Evolutionary conservation across 2,888 invertebrate genomes (phyloP), one percentile per base, ranked within the genome.

Genomic region (Mythimna lalbum): DNA sequence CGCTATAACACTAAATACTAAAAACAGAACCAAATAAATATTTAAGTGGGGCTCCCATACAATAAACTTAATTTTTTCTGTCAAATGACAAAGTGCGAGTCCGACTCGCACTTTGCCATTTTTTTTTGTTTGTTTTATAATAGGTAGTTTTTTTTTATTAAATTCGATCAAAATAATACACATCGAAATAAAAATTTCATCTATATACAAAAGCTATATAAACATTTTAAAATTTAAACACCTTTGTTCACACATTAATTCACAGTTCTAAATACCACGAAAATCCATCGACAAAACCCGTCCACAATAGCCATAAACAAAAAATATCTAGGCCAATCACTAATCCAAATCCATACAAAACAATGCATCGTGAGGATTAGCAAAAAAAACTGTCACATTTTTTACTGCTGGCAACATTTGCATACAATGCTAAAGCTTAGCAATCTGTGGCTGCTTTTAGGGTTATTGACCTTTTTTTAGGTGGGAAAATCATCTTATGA

Each of bases 351-450:
- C 63, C 63, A 82, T 76, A 49, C 78, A 77, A 80, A 85, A 86
- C 87, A 85, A 85, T 84, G 63, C 73, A 76, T 83, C 71, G 78
- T 73, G 55, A 49, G 63, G 73, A 72, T 76, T 69, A 76, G 47
- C 64, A 73, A 74, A 73, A 80, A 81, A 79, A 78, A 77, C 62
- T 76, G 73, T 83, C 71, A 71, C 83, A 79, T 74, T 79, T 82
- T 67, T 82, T 82, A 43, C 12, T 56, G 31, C 72, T 76, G 74
- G 72, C 73, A 63, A 71, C 80, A 90, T 90, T 90, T 81, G 84
- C 90, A 90, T 90, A 90, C 90, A 90, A 90, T 90, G 71, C 82
- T 69, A 80, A 73, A 73, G 80, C 77, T 69, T 75, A 79, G 76
- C 82, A 78, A 78, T 77, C 77, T 78, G 82, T 77, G 82, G 56